Evolutionary conservation across 2,113 vertebrate species (phyloP).

Genomic region (Gobius niger): DNA sequence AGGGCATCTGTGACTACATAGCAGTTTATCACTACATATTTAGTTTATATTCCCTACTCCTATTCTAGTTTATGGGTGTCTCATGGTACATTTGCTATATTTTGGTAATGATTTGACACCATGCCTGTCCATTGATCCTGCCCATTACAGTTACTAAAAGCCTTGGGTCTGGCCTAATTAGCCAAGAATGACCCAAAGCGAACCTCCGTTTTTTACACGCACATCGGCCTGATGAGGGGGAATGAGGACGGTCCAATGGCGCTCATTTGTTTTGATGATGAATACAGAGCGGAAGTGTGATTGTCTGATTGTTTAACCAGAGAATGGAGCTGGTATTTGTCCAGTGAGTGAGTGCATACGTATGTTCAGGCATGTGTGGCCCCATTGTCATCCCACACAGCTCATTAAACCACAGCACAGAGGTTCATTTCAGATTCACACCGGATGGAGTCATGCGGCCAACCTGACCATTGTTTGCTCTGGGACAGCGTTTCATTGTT

Average conservation of each 20-base stretch:
- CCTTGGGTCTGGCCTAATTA: slow-evolving; percentile 70
- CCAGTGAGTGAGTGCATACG: slow-evolving; percentile 21
- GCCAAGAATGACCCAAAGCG: slow-evolving; percentile 63
- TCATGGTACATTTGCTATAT: slow-evolving; percentile 26
- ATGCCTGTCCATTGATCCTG: slow-evolving; percentile 64
- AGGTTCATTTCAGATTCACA: slow-evolving; percentile 61
- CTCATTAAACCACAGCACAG: slow-evolving; percentile 63
- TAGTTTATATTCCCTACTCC: neutral
- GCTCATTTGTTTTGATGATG: slow-evolving; percentile 69
- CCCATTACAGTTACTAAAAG: slow-evolving; percentile 70
- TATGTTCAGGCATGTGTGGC: slow-evolving; percentile 33
- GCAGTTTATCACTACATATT: too few species aligned
- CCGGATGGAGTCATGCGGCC: slow-evolving; percentile 27
- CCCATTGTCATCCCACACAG: slow-evolving; percentile 56
- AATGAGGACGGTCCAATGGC: slow-evolving; percentile 55
- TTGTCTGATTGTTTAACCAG: slow-evolving; percentile 63
- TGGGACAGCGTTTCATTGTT: slow-evolving; percentile 14
- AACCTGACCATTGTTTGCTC: slow-evolving; percentile 31
- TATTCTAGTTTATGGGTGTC: neutral
- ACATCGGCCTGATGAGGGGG: slow-evolving; percentile 46
- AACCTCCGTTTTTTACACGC: slow-evolving; percentile 49
- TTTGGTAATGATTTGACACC: slow-evolving; percentile 54
- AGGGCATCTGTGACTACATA: too few species aligned
- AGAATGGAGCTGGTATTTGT: slow-evolving; percentile 52
- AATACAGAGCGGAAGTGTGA: slow-evolving; percentile 67